phyloP scores from a whole-genome alignment of 2,797 vertebrate species.

The Trematomus bernacchii region DNA sequence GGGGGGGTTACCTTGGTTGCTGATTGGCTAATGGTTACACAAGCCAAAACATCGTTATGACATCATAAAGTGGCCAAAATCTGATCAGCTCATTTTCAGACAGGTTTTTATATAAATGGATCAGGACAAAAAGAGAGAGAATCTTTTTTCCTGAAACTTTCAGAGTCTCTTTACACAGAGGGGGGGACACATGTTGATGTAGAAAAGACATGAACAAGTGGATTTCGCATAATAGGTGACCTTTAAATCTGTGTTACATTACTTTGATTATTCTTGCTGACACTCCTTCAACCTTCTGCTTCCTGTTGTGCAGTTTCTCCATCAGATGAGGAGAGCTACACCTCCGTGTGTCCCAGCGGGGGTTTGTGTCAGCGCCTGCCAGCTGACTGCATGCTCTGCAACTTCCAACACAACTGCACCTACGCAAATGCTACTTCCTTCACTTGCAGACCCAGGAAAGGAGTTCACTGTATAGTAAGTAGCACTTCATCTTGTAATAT shows the following conservation, averaged over 20 bases:
- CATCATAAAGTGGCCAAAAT: no score
- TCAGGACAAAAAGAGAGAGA: no score
- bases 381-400: slow-evolving; percentile 90
- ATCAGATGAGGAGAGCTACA: slow-evolving; percentile 60
- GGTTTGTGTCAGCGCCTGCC: slow-evolving; percentile 90
- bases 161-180: no score
- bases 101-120: no score
- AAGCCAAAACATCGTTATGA: no score
- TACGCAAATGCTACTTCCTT: slow-evolving; percentile 90
- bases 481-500: neutral
- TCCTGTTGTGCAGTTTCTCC: slow-evolving; percentile 70
- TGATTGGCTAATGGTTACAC: no score
- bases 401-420: slow-evolving; percentile 90
- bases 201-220: no score
- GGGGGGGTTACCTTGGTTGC: no score
- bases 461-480: slow-evolving; percentile 94
- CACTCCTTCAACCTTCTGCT: slow-evolving; percentile 3
- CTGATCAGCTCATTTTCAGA: no score
- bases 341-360: slow-evolving; percentile 90
- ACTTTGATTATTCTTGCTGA: neutral
- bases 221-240: no score
- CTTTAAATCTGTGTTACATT: neutral
- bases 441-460: slow-evolving; percentile 88
- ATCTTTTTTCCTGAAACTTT: no score
- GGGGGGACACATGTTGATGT: no score